These are phyloP conservation scores for Paradisaea rubra DNA, from an alignment of 2,113 vertebrate genomes.

Conservation along the genomic window DNA sequence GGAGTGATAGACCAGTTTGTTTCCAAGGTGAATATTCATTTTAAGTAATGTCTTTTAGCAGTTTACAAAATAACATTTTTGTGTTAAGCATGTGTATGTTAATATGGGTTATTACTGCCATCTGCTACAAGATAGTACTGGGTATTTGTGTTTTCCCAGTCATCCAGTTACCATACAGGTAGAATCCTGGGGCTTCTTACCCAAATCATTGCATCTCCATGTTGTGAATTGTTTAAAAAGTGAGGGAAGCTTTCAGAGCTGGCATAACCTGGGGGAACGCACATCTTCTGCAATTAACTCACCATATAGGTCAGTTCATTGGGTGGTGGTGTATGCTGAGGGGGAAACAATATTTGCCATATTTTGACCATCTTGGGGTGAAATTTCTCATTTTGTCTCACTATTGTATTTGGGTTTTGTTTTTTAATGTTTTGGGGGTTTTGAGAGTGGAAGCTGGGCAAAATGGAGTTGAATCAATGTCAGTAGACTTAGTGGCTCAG, in stretches of 20 bases:
- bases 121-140: neutral
- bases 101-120: neutral
- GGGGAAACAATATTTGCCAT: neutral
- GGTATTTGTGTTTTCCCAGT: neutral
- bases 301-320: neutral
- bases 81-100: fast-evolving
- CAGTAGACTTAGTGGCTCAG: neutral
- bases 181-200: neutral
- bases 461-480: neutral
- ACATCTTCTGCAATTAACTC: neutral
- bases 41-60: neutral
- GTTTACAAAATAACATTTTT: neutral
- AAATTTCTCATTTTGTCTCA: neutral
- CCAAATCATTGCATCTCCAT: neutral
- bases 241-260: neutral
- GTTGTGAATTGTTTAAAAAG: neutral
- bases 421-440: neutral
- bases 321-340: neutral
- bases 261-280: neutral
- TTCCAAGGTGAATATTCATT: neutral
- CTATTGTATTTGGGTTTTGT: neutral
- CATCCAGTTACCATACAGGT: neutral
- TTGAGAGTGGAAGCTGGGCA: neutral
- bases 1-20: neutral
- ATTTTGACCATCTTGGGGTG: neutral